Evolutionary conservation across 2,797 vertebrate genomes (phyloP).

Genomic region (Clarias fuscus): DNA sequence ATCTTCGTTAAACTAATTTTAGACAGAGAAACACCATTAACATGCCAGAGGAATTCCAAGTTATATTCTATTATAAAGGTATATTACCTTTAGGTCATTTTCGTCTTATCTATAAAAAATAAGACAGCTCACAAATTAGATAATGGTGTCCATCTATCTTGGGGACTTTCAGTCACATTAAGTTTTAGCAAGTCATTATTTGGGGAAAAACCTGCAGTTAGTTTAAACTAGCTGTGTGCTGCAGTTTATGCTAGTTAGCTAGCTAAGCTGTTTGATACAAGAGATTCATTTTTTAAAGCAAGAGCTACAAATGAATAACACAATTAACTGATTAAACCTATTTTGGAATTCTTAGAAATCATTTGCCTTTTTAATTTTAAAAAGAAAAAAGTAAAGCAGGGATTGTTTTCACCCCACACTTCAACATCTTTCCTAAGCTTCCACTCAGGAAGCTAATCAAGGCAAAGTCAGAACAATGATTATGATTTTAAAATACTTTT

Average conservation of each 20-base stretch:
- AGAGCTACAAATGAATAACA: neutral
- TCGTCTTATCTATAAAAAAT: neutral
- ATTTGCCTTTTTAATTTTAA: neutral
- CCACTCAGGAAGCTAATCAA: neutral
- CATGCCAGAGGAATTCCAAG: neutral
- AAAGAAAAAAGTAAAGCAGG: neutral
- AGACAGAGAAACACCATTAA: neutral
- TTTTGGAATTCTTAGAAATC: neutral
- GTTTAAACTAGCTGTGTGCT: neutral
- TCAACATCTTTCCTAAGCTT: neutral
- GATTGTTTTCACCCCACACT: neutral
- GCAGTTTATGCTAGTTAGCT: neutral
- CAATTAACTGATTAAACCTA: neutral
- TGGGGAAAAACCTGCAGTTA: neutral
- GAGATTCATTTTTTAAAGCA: neutral
- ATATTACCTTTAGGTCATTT: neutral
- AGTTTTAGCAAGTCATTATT: neutral
- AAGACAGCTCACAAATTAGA: neutral
- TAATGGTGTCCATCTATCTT: neutral
- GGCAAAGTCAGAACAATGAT: neutral
- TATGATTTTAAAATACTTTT: neutral
- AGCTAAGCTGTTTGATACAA: neutral
- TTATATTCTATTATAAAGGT: neutral
- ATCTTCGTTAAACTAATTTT: neutral
- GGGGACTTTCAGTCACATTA: neutral